phyloP scores from a whole-genome alignment of 2,113 vertebrate species.

The Motacilla tschutschensis region DNA sequence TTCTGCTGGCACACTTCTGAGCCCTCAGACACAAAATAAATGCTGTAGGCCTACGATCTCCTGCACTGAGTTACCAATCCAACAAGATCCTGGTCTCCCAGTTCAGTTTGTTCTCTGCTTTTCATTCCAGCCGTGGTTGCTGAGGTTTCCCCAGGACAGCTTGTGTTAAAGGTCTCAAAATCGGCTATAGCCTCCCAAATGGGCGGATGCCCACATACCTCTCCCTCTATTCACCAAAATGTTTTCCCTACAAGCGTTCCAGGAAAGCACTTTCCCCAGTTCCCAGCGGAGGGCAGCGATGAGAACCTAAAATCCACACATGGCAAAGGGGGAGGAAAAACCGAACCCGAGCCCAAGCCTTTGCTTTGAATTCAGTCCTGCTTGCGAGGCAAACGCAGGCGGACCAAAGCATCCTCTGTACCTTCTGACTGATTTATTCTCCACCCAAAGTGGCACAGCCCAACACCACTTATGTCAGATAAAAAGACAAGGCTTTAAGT shows the following conservation, averaged over 20 bases:
- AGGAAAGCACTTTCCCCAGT: neutral
- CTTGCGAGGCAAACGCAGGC: neutral
- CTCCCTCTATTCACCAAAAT: neutral
- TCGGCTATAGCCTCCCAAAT: neutral
- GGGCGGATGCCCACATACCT: neutral
- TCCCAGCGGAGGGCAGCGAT: neutral
- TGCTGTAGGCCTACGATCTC: neutral
- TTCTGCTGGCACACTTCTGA: neutral
- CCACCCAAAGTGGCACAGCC: neutral
- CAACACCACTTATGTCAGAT: neutral
- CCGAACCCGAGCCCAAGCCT: accelerated
- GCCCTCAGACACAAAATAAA: neutral
- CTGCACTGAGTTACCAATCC: neutral
- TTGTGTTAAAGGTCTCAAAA: neutral
- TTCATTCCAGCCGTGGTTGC: neutral
- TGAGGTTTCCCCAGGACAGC: neutral
- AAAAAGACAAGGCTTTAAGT: neutral
- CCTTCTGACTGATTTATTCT: neutral
- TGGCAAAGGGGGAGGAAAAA: neutral
- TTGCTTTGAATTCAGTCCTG: neutral
- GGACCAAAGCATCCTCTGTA: neutral
- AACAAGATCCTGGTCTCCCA: neutral
- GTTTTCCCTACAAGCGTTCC: neutral
- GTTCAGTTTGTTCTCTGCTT: neutral
- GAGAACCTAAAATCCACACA: neutral